Percentiles rank a stretch among this genome's conserved stretches.
phyloP scores from a whole-genome alignment of 2,113 vertebrate species.

The Oxyura jamaicensis region DNA sequence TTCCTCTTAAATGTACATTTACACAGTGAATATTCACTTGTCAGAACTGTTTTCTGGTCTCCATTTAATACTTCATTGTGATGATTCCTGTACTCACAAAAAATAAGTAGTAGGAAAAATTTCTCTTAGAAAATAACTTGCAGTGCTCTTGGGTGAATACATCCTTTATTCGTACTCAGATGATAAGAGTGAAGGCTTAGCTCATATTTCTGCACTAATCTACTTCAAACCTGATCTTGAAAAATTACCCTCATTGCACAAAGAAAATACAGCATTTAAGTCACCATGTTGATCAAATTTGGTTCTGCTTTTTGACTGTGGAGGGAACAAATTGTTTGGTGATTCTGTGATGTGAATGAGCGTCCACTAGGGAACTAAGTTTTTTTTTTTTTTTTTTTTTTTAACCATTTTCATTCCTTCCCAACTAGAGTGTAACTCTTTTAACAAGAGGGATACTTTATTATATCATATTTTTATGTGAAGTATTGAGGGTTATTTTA shows the following conservation, averaged over 20 bases:
- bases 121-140: constrained; percentile 67
- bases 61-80: neutral
- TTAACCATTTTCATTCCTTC: neutral
- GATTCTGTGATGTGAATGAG: constrained; percentile 41
- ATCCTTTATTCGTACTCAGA: constrained; percentile 68
- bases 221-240: constrained; percentile 72
- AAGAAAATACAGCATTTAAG: constrained; percentile 70
- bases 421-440: constrained; percentile 32
- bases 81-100: neutral
- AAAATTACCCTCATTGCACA: constrained; percentile 70
- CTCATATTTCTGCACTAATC: constrained; percentile 73
- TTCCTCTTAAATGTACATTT: neutral
- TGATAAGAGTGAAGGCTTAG: constrained; percentile 67
- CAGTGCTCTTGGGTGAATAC: constrained; percentile 52
- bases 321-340: constrained; percentile 59
- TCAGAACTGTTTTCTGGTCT: constrained; percentile 30
- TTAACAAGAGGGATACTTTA: neutral
- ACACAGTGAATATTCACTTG: neutral
- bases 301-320: constrained; percentile 64
- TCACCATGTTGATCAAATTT: constrained; percentile 66
- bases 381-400: constrained; percentile 10
- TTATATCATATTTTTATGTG: neutral
- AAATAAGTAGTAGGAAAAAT: constrained; percentile 1
- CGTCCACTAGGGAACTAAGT: constrained; percentile 44
- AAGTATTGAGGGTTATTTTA: neutral